These are phyloP conservation scores for Hofmannophila pseudospretella DNA, from an alignment of 2,888 invertebrate species.

Conservation along the genomic window DNA sequence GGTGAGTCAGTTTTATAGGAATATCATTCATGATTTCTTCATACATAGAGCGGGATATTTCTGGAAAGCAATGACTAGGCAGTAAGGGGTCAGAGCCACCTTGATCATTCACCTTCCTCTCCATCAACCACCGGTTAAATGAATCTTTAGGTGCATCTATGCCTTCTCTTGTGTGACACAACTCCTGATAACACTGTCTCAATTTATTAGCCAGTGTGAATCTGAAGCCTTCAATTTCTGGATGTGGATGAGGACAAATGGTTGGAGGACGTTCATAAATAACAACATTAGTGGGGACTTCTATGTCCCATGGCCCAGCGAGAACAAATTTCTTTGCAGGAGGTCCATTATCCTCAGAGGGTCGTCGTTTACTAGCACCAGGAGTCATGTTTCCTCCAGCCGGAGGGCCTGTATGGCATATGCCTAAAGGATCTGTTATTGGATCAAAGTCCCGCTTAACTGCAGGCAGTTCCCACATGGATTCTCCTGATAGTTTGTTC, in stretches of 20 bases:
- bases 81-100: conserved; percentile 93
- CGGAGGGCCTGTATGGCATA: conserved; percentile 77
- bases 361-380: conserved; percentile 83
- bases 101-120: conserved; percentile 93
- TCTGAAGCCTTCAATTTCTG: conserved; percentile 93
- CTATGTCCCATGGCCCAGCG: conserved; percentile 96
- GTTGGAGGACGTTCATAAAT: conserved; percentile 92
- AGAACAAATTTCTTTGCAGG: conserved; percentile 91
- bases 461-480: conserved; percentile 98
- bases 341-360: conserved; percentile 89
- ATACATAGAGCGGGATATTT: conserved; percentile 96
- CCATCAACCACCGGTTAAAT: conserved; percentile 97
- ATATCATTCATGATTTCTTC: conserved; percentile 99
- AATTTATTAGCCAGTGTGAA: conserved; percentile 90
- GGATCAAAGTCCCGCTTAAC: conserved; percentile 91
- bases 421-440: conserved; percentile 93
- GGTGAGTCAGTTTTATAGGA: conserved; percentile 96
- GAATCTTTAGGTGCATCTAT: conserved; percentile 98
- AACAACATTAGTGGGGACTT: conserved; percentile 94
- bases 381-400: conserved; percentile 69
- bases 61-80: conserved; percentile 94
- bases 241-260: conserved; percentile 93
- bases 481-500: conserved; percentile 96
- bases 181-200: conserved; percentile 93
- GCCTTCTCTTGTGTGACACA: conserved; percentile 93